These are phyloP conservation scores for Rosalia funebris DNA, from an alignment of 2,888 invertebrate species.

Conservation along the genomic window DNA sequence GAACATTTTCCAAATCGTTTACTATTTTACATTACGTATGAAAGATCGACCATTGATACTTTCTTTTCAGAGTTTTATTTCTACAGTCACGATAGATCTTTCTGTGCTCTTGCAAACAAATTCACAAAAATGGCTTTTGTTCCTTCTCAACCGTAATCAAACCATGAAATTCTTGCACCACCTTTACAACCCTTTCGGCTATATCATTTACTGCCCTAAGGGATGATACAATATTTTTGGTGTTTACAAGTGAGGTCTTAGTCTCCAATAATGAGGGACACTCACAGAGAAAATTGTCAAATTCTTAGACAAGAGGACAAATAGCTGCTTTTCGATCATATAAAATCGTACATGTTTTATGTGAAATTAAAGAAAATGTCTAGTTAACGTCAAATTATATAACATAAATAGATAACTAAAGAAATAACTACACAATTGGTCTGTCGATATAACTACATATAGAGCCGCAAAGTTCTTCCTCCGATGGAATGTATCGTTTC, in stretches of 20 bases:
- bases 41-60: too few relatives aligned
- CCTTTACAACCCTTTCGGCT: slow-evolving; percentile 44
- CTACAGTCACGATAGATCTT: not conserved
- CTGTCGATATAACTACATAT: not conserved
- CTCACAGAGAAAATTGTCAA: slow-evolving; percentile 24
- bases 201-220: slow-evolving; percentile 38
- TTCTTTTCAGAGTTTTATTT: not conserved
- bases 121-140: slow-evolving; percentile 33
- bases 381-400: too few relatives aligned
- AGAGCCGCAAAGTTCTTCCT: not conserved
- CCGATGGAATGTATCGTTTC: too few relatives aligned
- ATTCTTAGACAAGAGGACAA: slow-evolving; percentile 19
- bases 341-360: slow-evolving; percentile 23
- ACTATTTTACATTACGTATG: too few relatives aligned
- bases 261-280: slow-evolving; percentile 29
- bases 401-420: too few relatives aligned
- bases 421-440: too few relatives aligned
- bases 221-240: slow-evolving; percentile 33
- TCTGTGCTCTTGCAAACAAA: not conserved
- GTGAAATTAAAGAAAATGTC: not conserved
- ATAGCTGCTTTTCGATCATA: slow-evolving; percentile 13
- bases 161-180: slow-evolving; percentile 41
- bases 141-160: slow-evolving; percentile 43
- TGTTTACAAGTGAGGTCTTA: slow-evolving; percentile 36
- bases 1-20: too few relatives aligned